Conservation (phyloP, 2,888 invertebrate genomes). For the Hetaerina titia region DNA sequence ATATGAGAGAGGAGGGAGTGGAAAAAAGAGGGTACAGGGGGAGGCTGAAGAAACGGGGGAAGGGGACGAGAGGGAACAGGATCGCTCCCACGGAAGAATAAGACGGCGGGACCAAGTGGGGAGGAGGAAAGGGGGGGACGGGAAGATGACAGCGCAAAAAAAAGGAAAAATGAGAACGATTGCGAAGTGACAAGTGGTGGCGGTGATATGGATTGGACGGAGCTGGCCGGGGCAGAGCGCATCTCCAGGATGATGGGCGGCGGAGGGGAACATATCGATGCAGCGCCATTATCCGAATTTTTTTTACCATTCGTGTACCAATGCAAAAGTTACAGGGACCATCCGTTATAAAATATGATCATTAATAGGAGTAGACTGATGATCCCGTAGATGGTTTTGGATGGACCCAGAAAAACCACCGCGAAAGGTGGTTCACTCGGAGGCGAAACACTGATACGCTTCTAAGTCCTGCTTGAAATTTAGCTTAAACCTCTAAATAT, state of each 20-base stretch:
- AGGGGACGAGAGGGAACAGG: not conserved
- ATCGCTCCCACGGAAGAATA: not conserved
- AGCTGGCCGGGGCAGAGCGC: not conserved
- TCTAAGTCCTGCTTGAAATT: too few species aligned
- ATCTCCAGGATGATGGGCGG: not conserved
- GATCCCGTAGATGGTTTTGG: too few species aligned
- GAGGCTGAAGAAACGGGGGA: not conserved
- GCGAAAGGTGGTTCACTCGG: too few species aligned
- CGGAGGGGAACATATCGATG: not conserved
- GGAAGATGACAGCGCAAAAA: not conserved
- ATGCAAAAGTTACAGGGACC: not conserved
- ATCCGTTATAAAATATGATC: not conserved
- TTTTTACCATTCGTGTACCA: not conserved
- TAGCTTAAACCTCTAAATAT: too few species aligned
- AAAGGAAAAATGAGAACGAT: not conserved
- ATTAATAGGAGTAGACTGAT: too few species aligned
- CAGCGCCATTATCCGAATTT: not conserved
- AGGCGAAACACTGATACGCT: too few species aligned
- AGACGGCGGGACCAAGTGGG: not conserved
- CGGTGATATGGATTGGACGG: not conserved
- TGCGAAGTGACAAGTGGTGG: slow-evolving; percentile 22
- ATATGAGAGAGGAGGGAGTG: slow-evolving; percentile 9
- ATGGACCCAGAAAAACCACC: too few species aligned
- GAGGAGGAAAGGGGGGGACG: not conserved
- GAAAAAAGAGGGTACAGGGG: not conserved